These are phyloP conservation scores for Melipona bicolor DNA, from an alignment of 2,888 invertebrate species.

Conservation along the genomic window DNA sequence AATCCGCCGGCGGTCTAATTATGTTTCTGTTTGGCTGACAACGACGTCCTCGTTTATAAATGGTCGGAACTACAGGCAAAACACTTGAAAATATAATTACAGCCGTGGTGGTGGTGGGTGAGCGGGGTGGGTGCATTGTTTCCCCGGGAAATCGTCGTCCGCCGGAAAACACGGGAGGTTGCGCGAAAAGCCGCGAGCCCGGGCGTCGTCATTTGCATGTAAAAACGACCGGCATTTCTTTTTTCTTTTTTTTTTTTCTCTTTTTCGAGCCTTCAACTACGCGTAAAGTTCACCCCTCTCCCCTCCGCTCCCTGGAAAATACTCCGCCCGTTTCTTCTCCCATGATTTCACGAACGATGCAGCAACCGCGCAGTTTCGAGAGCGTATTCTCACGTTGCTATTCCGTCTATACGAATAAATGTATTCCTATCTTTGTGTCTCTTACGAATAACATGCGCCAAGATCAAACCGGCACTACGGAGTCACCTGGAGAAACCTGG, in stretches of 20 bases:
- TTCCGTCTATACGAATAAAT: slow-evolving; percentile 65
- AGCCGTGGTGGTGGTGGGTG: not conserved
- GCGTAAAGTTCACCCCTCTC: not conserved
- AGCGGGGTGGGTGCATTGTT: slow-evolving; percentile 31
- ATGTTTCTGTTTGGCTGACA: slow-evolving; percentile 24
- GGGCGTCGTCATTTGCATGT: slow-evolving; percentile 17
- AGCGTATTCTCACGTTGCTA: not conserved
- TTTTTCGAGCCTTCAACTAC: not conserved
- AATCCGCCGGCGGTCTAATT: slow-evolving; percentile 18
- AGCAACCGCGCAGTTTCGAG: not conserved
- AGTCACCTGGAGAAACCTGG: slow-evolving; percentile 25
- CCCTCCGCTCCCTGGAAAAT: not conserved
- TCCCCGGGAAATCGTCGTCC: slow-evolving; percentile 43
- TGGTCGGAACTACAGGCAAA: slow-evolving; percentile 10
- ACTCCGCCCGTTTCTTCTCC: not conserved
- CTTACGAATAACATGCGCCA: slow-evolving; percentile 56
- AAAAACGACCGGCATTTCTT: slow-evolving; percentile 13
- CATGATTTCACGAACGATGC: not conserved
- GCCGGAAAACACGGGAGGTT: slow-evolving; percentile 23
- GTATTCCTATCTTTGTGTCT: slow-evolving; percentile 59
- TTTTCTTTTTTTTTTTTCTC: not conserved
- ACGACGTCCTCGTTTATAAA: slow-evolving; percentile 19
- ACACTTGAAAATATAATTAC: slow-evolving; percentile 52
- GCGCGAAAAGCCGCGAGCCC: slow-evolving; percentile 11
- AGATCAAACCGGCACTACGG: slow-evolving; percentile 43